A percentile compares a stretch with the other conserved stretches of the same genome.
phyloP scores from a whole-genome alignment of 1,140 invertebrate species.

The Leucophenga varia region DNA sequence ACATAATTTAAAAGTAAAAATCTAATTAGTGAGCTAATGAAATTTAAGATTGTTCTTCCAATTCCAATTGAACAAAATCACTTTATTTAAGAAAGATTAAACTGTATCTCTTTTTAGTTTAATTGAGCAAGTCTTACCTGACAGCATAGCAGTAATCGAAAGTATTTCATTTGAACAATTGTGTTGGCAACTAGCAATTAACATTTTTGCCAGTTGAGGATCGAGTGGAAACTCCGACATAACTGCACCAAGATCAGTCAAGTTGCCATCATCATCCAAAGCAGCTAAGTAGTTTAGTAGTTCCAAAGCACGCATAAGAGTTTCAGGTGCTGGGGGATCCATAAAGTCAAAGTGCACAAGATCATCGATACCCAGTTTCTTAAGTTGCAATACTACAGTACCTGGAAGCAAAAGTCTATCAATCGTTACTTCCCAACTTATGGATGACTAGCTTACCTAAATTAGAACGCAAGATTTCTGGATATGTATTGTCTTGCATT shows the following conservation, averaged over 20 bases:
- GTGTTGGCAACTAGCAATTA: conserved; percentile 94
- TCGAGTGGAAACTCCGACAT: conserved; percentile 99
- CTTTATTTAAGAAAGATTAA: too few species aligned
- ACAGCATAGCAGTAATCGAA: conserved; percentile 98
- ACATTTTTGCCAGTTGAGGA: conserved; percentile 98
- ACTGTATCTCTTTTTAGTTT: too few species aligned
- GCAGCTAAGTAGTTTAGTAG: conserved; percentile 92
- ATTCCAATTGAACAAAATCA: too few species aligned
- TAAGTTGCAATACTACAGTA: conserved; percentile 95
- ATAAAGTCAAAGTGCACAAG: conserved; percentile 99
- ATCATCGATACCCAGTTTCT: conserved; percentile 99
- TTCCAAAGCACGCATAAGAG: conserved; percentile 98
- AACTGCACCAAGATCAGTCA: conserved; percentile 94
- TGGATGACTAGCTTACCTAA: conserved; percentile 40
- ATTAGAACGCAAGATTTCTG: conserved; percentile 82
- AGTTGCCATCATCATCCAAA: conserved; percentile 90
- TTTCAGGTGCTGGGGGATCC: conserved; percentile 99
- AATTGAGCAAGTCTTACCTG: conserved; percentile 83
- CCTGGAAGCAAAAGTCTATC: conserved; percentile 22
- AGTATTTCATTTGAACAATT: conserved; percentile 99
- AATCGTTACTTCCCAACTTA: too few species aligned
- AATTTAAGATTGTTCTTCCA: too few species aligned
- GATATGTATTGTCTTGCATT: conserved; percentile 99
- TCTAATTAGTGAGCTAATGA: too few species aligned
- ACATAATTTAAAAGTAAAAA: too few species aligned